A percentile compares a stretch with the other conserved stretches of the same genome.
phyloP scores from a whole-genome alignment of 2,888 invertebrate species.

The Silvanus unidentatus region DNA sequence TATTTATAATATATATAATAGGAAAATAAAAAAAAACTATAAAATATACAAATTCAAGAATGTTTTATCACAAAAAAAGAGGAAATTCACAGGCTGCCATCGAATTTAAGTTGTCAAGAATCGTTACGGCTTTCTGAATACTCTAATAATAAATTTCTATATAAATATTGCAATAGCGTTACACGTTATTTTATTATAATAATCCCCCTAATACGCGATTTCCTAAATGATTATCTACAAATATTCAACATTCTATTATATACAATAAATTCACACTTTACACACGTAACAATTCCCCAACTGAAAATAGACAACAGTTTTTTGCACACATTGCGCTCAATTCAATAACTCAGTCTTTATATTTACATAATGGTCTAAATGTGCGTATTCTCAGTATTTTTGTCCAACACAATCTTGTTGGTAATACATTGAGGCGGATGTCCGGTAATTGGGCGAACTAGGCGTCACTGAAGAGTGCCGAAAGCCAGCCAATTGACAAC shows the following conservation, averaged over 20 bases:
- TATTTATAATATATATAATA: too few relatives aligned
- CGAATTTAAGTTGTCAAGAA: conserved; percentile 15
- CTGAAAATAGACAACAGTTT: conserved; percentile 5
- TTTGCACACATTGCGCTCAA: conserved; percentile 13
- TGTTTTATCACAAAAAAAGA: conserved; percentile 30
- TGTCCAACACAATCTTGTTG: conserved; percentile 57
- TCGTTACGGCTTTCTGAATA: conserved; percentile 14
- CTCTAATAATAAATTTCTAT: conserved; percentile 3
- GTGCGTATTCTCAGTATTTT: conserved; percentile 41
- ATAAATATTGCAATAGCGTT: background rate
- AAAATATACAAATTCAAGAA: too few relatives aligned
- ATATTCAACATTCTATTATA: background rate
- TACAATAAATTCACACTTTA: background rate
- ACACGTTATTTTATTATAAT: conserved; percentile 5
- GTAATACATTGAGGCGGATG: conserved; percentile 47
- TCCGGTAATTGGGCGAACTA: conserved; percentile 51
- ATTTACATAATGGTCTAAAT: conserved; percentile 26
- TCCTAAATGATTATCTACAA: background rate
- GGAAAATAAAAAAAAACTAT: too few relatives aligned
- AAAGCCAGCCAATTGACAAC: conserved; percentile 45
- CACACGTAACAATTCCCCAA: background rate
- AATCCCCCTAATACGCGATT: conserved; percentile 1
- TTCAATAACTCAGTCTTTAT: conserved; percentile 30
- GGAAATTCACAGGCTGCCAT: conserved; percentile 21
- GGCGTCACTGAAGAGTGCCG: conserved; percentile 51